phyloP scores from a whole-genome alignment of 1,140 invertebrate species.

The Leptopilina clavipes region DNA sequence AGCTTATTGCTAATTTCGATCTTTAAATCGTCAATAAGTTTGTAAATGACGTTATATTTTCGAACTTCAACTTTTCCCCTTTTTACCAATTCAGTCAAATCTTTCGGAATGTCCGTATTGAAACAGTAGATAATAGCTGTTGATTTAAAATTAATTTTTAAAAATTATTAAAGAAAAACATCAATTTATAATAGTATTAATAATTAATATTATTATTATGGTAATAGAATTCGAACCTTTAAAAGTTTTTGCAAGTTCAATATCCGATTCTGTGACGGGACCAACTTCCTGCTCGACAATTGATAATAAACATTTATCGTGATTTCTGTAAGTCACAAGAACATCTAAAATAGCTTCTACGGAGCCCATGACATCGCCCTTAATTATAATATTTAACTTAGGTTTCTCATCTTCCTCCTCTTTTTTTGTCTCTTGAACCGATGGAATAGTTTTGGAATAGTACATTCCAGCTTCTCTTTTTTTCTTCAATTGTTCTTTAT shows the following conservation, averaged over 20 bases:
- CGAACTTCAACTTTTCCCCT: slow-evolving; percentile 79
- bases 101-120: slow-evolving; percentile 80
- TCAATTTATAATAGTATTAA: slow-evolving; percentile 14
- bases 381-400: slow-evolving; percentile 78
- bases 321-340: slow-evolving; percentile 87
- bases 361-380: slow-evolving; percentile 91
- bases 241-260: slow-evolving; percentile 91
- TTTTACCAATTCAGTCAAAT: slow-evolving; percentile 74
- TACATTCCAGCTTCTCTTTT: slow-evolving; percentile 77
- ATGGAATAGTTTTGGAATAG: slow-evolving; percentile 66
- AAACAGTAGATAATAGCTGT: slow-evolving; percentile 90
- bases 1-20: slow-evolving; percentile 84
- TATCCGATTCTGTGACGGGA: slow-evolving; percentile 85
- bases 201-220: neutral
- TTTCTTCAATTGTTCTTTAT: slow-evolving; percentile 79
- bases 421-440: slow-evolving; percentile 74
- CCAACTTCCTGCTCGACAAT: slow-evolving; percentile 95
- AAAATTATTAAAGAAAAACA: too few species aligned
- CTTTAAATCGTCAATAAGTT: slow-evolving; percentile 91
- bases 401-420: slow-evolving; percentile 69
- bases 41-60: slow-evolving; percentile 92
- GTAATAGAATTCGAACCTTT: slow-evolving; percentile 74
- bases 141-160: slow-evolving; percentile 55
- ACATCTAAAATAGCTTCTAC: slow-evolving; percentile 96
- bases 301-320: slow-evolving; percentile 85